phyloP scores from a whole-genome alignment of 2,113 vertebrate genomes.

The Corythornis cristatus region DNA sequence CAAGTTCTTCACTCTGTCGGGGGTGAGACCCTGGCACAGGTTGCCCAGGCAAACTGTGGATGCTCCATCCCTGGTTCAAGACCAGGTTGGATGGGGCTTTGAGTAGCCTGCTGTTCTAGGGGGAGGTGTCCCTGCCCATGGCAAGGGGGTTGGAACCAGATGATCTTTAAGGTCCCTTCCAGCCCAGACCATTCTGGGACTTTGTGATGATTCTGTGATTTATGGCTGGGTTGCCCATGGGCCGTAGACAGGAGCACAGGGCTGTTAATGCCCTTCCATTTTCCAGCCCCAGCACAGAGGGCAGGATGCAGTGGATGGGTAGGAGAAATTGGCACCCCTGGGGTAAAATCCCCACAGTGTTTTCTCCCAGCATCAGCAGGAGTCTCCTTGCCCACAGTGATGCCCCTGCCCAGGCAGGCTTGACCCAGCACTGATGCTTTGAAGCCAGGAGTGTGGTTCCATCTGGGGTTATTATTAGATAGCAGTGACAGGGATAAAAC shows the following conservation, averaged over 20 bases:
- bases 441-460: not conserved
- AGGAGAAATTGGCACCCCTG: accelerated
- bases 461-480: not conserved
- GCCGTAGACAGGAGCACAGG: accelerated
- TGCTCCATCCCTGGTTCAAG: no score
- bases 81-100: not conserved
- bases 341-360: accelerated
- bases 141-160: not conserved
- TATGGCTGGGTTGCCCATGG: accelerated
- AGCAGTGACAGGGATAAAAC: not conserved
- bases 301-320: not conserved
- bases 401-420: not conserved
- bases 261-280: accelerated
- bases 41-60: not conserved
- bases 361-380: no score
- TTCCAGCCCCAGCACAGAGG: accelerated
- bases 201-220: not conserved
- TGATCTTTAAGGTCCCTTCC: not conserved
- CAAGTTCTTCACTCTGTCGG: not conserved
- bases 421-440: accelerated
- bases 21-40: not conserved
- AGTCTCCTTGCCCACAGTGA: accelerated
- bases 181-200: not conserved
- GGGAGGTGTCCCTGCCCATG: not conserved
- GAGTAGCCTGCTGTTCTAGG: not conserved